Percentiles rank a stretch among this genome's conserved stretches.
Evolutionary conservation across 2,113 vertebrate genomes (phyloP).

Genomic region (Rhombomys opimus): DNA sequence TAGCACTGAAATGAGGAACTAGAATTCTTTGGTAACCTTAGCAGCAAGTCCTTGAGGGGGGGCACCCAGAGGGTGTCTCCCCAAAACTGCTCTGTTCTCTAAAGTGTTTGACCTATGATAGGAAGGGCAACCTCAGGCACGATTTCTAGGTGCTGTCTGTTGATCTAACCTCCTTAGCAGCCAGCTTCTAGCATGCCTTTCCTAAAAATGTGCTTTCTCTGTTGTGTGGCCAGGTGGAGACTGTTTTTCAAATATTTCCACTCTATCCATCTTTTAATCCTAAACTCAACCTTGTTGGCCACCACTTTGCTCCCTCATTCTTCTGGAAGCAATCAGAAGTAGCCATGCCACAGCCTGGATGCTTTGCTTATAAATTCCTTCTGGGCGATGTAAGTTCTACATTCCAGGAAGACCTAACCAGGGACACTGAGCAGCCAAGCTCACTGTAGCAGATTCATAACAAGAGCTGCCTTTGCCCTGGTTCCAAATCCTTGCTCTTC

Average conservation of each 20-base stretch:
- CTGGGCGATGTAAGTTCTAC: neutral
- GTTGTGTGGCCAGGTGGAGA: neutral
- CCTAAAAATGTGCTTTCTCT: neutral
- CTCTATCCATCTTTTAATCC: neutral
- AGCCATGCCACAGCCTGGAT: neutral
- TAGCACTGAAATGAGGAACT: neutral
- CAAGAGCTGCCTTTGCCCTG: too few species aligned
- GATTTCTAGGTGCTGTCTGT: neutral
- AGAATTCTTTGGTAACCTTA: neutral
- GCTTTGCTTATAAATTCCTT: slow-evolving; percentile 17
- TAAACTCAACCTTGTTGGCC: neutral
- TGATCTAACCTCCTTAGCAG: neutral
- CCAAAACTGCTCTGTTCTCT: neutral
- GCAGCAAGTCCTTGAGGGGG: neutral
- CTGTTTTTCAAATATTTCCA: neutral
- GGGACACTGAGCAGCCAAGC: neutral
- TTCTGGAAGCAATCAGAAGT: neutral
- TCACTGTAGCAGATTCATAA: neutral
- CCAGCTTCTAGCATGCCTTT: neutral
- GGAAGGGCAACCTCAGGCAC: neutral
- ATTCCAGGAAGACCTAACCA: neutral
- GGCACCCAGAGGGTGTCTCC: neutral
- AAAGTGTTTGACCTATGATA: neutral
- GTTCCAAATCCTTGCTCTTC: neutral
- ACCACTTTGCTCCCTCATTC: neutral